Percentiles rank a stretch among this genome's conserved stretches.
Conservation (phyloP, 2,797 vertebrate species). For the Microctenopoma stevenorrisi region DNA sequence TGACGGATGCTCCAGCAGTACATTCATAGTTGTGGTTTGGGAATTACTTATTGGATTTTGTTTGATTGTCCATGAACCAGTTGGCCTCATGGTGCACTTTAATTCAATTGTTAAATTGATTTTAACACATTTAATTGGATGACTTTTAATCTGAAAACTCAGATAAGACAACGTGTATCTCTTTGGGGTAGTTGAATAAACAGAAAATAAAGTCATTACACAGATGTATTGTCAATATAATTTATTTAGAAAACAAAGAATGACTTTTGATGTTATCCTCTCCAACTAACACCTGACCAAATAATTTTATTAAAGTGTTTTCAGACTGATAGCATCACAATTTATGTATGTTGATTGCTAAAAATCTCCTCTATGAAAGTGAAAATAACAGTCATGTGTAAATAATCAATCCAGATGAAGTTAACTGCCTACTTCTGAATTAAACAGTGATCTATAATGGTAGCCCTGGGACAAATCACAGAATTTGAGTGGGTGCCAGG, state of each 20-base stretch:
- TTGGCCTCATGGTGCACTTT: neutral
- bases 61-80: neutral
- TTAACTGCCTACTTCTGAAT: conserved; percentile 37
- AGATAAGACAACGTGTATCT: conserved; percentile 16
- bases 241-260: conserved; percentile 11
- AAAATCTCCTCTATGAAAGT: conserved; percentile 6
- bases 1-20: neutral
- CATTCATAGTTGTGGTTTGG: neutral
- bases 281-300: neutral
- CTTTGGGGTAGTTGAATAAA: conserved; percentile 14
- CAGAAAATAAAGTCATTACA: conserved; percentile 12
- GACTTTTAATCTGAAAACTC: conserved; percentile 27
- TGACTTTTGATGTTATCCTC: neutral
- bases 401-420: conserved; percentile 28
- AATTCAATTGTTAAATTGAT: neutral
- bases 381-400: neutral
- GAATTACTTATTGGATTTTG: neutral
- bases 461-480: conserved; percentile 24
- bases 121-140: neutral
- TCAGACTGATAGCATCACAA: neutral
- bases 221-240: conserved; percentile 22
- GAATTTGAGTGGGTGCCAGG: conserved; percentile 44
- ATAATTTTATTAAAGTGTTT: neutral
- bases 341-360: conserved; percentile 14
- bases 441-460: conserved; percentile 44